Conservation (phyloP, 2,113 vertebrate genomes). For the Gasterosteus aculeatus region DNA sequence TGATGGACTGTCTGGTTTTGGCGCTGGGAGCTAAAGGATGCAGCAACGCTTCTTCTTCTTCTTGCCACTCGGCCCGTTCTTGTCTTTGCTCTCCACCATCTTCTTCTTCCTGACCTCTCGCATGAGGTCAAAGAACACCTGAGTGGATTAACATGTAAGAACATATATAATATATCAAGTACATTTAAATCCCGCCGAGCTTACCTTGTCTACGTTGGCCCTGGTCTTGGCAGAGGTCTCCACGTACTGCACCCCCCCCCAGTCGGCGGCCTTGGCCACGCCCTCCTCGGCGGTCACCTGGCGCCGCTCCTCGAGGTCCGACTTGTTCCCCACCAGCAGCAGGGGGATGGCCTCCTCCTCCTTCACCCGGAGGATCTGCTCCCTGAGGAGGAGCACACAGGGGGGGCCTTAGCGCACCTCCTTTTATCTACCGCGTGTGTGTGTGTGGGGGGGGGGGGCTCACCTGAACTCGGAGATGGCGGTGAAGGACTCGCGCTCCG, state of each 20-base stretch:
- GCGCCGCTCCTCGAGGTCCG: conserved; percentile 92
- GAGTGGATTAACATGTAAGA: not conserved
- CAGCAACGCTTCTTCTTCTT: conserved; percentile 94
- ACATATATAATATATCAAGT: too few species aligned
- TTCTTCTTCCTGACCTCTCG: conserved; percentile 95
- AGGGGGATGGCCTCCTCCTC: conserved; percentile 95
- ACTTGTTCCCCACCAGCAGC: conserved; percentile 96
- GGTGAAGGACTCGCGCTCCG: conserved; percentile 92
- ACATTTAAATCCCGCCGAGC: too few species aligned
- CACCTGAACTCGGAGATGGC: conserved; percentile 92
- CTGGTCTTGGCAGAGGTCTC: conserved; percentile 98
- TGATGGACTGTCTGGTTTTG: conserved; percentile 6
- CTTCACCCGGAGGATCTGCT: conserved; percentile 97
- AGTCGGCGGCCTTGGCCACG: conserved; percentile 85
- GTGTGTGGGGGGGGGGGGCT: too few species aligned
- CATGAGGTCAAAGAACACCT: conserved; percentile 99
- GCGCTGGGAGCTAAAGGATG: conserved; percentile 83
- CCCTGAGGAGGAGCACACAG: conserved; percentile 69
- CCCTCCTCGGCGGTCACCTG: conserved; percentile 91
- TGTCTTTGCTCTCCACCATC: conserved; percentile 96
- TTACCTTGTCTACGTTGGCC: conserved; percentile 97
- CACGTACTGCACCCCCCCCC: conserved; percentile 97
- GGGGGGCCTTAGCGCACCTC: too few species aligned
- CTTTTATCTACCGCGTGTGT: too few species aligned
- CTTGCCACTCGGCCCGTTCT: conserved; percentile 92